phyloP scores from a whole-genome alignment of 2,797 vertebrate species.

The Hippocampus kuda region DNA sequence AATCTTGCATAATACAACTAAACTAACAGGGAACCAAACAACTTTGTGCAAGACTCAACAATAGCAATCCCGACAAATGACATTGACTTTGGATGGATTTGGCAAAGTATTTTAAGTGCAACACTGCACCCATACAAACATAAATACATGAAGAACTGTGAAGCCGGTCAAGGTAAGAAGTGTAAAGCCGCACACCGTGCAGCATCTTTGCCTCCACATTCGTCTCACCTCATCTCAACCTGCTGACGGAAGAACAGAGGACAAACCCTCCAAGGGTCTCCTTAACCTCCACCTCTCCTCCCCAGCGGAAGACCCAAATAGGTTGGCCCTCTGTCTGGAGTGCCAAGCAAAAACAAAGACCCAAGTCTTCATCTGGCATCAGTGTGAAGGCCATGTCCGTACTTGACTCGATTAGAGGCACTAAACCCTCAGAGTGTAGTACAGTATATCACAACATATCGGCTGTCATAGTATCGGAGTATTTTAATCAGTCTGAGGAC shows the following conservation, averaged over 20 bases:
- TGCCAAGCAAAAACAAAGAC: conserved; percentile 25
- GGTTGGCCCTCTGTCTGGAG: conserved; percentile 39
- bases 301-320: conserved; percentile 36
- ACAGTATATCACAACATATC: too few relatives aligned
- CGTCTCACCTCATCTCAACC: conserved; percentile 38
- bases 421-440: conserved; percentile 1
- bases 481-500: too few relatives aligned
- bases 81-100: too few relatives aligned
- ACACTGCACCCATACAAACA: too few relatives aligned
- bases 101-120: too few relatives aligned
- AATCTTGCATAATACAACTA: too few relatives aligned
- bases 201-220: conserved; percentile 8
- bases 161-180: background rate
- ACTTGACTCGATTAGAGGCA: background rate
- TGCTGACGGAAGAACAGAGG: conserved; percentile 38
- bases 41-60: too few relatives aligned
- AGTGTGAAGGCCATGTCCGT: conserved; percentile 4
- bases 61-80: too few relatives aligned
- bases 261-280: conserved; percentile 26
- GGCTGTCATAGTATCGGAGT: too few relatives aligned
- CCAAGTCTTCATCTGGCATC: conserved; percentile 28
- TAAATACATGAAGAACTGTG: too few relatives aligned
- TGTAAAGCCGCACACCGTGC: background rate
- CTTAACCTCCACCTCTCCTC: conserved; percentile 15
- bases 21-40: too few relatives aligned